Base-by-base conservation (phyloP, 2,888 invertebrate species). In the Galerucella calmariensis region DNA sequence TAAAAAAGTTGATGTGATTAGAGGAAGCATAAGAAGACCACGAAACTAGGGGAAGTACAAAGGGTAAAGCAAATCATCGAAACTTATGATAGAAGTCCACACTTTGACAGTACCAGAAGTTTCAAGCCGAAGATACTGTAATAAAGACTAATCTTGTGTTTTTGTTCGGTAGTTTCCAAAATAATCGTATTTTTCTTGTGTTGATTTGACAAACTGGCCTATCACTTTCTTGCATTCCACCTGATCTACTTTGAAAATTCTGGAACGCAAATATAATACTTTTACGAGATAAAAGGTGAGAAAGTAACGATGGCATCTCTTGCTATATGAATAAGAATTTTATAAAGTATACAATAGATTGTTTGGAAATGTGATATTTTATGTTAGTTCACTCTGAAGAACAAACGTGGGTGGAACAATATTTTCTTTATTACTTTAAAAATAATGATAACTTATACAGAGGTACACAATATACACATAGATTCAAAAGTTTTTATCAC, bases 261-360 rank as follows among this genome's bases (percentile, higher is more conserved):
- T n/a, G 10, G 20, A 41, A 63, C 44, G 14, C 44, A 63, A 63
- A 63, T 44, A 41, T 63, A 16, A 44, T 41, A 63, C 44, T 63
- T 63, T 63, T 41, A 41, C 44, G n/a, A 16, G 44, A n/a, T 63
- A n/a, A 63, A 63, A 44, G 44, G 63, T 63, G 41, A 44, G 63
- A 63, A 41, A 63, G n/a, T 14, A 61, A 61, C 27, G 61, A 35
- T 61, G 14, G 11, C 14, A 61, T 41, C 41, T 11, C 14, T 35
- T 35, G 12, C 14, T 27, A 14, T 27, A 61, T 14, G 53, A 63
- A 63, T 63, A 12, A 41, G 44, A 63, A 63, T 62, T 62, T 62
- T 35, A 9, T 35, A 44, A 62, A 41, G 62, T 44, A 44, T 62
- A 62, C 62, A 61, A 61, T 61, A 20, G 61, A 24, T 62, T 35